Base-by-base conservation (phyloP, 2,113 vertebrate genomes). In the Electrona antarctica region DNA sequence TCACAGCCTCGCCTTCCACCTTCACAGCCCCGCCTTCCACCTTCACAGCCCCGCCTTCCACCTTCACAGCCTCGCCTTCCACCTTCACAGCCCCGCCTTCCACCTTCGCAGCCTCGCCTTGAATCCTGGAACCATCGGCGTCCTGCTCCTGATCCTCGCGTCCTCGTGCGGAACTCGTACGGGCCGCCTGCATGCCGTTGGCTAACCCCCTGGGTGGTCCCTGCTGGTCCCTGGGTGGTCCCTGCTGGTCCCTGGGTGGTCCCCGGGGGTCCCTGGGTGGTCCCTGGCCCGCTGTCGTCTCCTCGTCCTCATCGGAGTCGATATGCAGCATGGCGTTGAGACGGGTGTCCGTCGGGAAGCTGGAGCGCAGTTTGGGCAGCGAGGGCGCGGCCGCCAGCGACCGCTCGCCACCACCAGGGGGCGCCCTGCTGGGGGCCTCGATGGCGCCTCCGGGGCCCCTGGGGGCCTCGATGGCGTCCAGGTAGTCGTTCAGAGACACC, bases 301-400 rank as follows among this genome's bases (percentile, higher is more conserved):
- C 93, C 70, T 99, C 97, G 8, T 99, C 97, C 71, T 99, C 97
- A 50, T 99, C 97, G 0, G 97, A 99, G 90, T 99, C 97, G 0
- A 99, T 99, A 70, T 99, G 97, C 73, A 99, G 94, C 96, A 99
- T 99, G 8, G 97, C 94, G 14, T 93, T 98, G 70, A 99, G 95
- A 77, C 97, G 93, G 0, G 96, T 99, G 89, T 98, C 96, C 0
- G 97, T 99, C 33, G 97, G 97, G 57, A 99, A 99, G 86, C 97
- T 98, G 7, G 97, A 98, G 77, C 96, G 94, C 15, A 99, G 93
- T 73, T 97, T 98, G 0, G 97, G 96, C 7, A 93, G 96, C 7
- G 94, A 95, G 1, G 95, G 92, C 7, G 94, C 95, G n/a, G n/a
- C n/a, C 0, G 83, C 64, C 0, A 82, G 48, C 8, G 92, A 62